Evolutionary conservation across 2,797 vertebrate species (phyloP), one percentile per base, ranked within the genome.

Genomic region (Sebastes jordani): DNA sequence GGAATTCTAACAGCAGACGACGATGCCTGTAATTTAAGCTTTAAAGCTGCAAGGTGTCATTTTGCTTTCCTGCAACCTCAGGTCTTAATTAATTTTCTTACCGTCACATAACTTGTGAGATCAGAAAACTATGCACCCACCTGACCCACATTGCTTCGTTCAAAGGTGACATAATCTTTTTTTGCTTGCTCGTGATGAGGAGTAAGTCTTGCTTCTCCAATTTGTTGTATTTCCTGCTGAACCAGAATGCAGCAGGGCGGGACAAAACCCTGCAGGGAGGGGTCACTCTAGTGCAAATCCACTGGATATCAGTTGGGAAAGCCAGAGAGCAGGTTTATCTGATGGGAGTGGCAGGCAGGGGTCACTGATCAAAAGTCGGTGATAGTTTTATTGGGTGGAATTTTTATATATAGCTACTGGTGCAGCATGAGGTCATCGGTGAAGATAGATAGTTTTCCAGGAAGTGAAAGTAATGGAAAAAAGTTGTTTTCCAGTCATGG

Each of bases 201-300:
- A 76, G n/a, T 77, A 80, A 71, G 3, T 56, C 34, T 54, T 75
- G 42, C 56, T 74, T 83, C 89, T 61, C 16, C 30, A 77, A 56
- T 70, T 25, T 74, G 7, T 56, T 36, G 11, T 22, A 56, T n/a
- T 82, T 90, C 62, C 73, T 70, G 66, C 52, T 73, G 18, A 81
- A 78, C 64, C 29, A 76, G 69, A 78, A 58, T 9, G 27, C 20
- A n/a, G 27, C 20, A 23, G 55, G 29, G 11, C 3, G 2, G 73
- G 42, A 68, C 7, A 29, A 69, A 67, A 63, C 25, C 36, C 42
- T 46, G 42, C 13, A 61, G 14, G 11, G 60, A 76, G 55, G 60
- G 54, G 23, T 80, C 14, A 55, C 13, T 71, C 1, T 23, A 74
- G 42, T 59, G 7, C 30, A 62, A 25, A 60, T 49, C 22, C 4